phyloP scores from a whole-genome alignment of 2,888 invertebrate species.

The Drosophila imparisetae region DNA sequence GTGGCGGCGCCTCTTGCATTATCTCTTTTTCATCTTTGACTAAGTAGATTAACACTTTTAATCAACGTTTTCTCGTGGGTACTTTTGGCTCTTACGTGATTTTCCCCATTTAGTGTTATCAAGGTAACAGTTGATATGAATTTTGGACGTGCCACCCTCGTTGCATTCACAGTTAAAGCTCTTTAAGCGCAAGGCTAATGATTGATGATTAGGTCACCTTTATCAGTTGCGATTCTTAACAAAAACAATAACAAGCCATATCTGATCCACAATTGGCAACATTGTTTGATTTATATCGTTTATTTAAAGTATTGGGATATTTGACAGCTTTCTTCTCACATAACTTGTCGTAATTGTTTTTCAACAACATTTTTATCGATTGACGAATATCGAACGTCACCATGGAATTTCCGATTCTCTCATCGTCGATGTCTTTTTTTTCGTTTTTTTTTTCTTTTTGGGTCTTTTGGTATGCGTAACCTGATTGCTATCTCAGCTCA shows the following conservation, averaged over 20 bases:
- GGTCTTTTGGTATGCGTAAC: constrained; percentile 37
- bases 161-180: constrained; percentile 12
- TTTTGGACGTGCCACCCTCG: constrained; percentile 25
- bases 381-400: constrained; percentile 44
- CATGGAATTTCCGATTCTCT: constrained; percentile 65
- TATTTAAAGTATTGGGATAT: not conserved
- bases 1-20: not conserved
- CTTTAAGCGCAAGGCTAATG: not conserved
- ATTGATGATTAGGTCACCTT: not conserved
- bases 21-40: not conserved
- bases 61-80: constrained; percentile 2
- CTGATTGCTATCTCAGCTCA: constrained; percentile 62
- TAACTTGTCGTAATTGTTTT: constrained; percentile 16
- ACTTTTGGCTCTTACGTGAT: constrained; percentile 15
- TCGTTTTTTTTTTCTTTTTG: not conserved
- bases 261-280: not conserved
- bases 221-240: not conserved
- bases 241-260: not conserved
- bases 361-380: constrained; percentile 17
- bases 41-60: not conserved
- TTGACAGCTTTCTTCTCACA: constrained; percentile 25
- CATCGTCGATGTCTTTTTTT: constrained; percentile 27
- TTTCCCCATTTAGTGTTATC: constrained; percentile 27
- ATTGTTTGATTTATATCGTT: not conserved
- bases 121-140: constrained; percentile 14